A percentile compares a stretch with the other conserved stretches of the same genome.
These are phyloP conservation scores for Chroicocephalus ridibundus DNA, from an alignment of 2,113 vertebrate species.

Conservation along the genomic window DNA sequence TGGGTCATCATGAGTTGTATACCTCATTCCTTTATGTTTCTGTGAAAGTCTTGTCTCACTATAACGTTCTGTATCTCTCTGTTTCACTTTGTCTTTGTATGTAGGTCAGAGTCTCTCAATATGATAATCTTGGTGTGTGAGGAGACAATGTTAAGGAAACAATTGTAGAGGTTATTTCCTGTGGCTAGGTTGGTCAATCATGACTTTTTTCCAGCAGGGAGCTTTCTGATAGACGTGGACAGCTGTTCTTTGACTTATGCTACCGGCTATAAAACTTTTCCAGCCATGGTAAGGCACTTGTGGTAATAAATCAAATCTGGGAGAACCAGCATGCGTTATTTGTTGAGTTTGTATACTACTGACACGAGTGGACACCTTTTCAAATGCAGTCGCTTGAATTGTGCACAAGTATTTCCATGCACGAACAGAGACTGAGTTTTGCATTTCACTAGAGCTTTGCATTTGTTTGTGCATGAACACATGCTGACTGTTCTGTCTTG, in stretches of 20 bases:
- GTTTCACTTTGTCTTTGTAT: neutral
- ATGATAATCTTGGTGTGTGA: neutral
- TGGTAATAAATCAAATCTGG: neutral
- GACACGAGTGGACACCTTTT: neutral
- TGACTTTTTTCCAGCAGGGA: neutral
- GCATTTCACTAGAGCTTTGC: neutral
- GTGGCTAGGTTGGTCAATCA: neutral
- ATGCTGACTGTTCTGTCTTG: neutral
- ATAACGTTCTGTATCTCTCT: neutral
- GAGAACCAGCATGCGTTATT: neutral
- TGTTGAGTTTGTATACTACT: neutral
- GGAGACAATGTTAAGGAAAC: neutral
- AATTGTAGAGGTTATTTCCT: neutral
- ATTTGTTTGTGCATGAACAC: neutral
- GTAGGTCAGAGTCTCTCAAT: neutral
- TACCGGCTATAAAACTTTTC: neutral
- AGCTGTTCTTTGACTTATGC: neutral
- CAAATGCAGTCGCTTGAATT: neutral
- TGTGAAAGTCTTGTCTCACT: neutral
- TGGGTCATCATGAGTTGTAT: neutral
- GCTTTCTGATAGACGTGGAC: neutral
- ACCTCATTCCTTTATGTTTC: neutral
- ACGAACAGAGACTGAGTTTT: neutral
- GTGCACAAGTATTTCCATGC: neutral
- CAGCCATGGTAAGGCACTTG: neutral